Conservation (phyloP, 2,797 vertebrate genomes). For the Distichodus sexfasciatus region DNA sequence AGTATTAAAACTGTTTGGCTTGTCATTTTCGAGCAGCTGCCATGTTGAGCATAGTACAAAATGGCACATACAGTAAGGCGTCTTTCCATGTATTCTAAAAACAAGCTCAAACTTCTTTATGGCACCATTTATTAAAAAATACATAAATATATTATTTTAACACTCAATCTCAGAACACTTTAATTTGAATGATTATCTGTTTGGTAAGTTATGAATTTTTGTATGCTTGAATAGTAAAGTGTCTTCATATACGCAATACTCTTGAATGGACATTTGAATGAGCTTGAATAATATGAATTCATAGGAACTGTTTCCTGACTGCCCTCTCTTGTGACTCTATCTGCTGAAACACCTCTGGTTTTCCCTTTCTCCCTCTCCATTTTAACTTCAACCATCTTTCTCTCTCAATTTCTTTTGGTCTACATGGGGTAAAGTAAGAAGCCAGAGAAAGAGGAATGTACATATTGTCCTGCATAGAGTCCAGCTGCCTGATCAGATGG, state of each 20-base stretch:
- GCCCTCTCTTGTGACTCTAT: not conserved
- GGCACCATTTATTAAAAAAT: constrained; percentile 22
- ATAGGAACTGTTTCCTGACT: constrained; percentile 8
- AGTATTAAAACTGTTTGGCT: constrained; percentile 46
- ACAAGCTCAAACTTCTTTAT: constrained; percentile 16
- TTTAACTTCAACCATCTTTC: not conserved
- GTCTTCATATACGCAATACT: constrained; percentile 28
- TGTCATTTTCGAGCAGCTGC: constrained; percentile 53
- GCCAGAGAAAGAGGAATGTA: constrained; percentile 97
- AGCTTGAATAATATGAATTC: constrained; percentile 1
- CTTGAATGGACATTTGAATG: constrained; percentile 18
- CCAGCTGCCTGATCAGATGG: constrained; percentile 96
- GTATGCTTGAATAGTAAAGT: constrained; percentile 21
- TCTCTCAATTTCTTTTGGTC: constrained; percentile 22
- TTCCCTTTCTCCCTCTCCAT: not conserved
- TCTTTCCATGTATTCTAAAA: constrained; percentile 21
- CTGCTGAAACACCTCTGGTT: not conserved
- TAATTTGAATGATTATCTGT: constrained; percentile 8
- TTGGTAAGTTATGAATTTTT: constrained; percentile 29
- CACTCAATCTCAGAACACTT: constrained; percentile 3
- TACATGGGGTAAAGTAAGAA: constrained; percentile 98
- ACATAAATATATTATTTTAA: constrained; percentile 38
- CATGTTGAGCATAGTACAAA: constrained; percentile 34
- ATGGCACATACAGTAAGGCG: constrained; percentile 19
- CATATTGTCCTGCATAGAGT: constrained; percentile 95